These are phyloP conservation scores for Parelbella ahira DNA, from an alignment of 2,888 invertebrate genomes.

Conservation along the genomic window DNA sequence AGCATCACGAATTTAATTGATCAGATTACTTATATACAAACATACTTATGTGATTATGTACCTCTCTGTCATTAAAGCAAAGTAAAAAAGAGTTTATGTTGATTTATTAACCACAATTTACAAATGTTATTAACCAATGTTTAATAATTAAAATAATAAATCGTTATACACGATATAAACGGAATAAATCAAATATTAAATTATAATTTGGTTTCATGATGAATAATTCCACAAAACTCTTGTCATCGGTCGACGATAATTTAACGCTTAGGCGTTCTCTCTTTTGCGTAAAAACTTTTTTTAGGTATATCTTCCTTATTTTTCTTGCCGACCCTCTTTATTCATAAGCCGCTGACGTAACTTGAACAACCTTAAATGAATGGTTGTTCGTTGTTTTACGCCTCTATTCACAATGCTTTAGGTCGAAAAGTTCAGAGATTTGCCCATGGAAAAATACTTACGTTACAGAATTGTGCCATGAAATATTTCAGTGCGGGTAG, in stretches of 20 bases:
- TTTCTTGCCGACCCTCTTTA: slow-evolving; percentile 68
- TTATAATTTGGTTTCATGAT: slow-evolving; percentile 35
- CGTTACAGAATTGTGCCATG: slow-evolving; percentile 2
- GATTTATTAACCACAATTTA: no score
- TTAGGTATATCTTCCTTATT: slow-evolving; percentile 68
- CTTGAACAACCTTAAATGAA: slow-evolving; percentile 76
- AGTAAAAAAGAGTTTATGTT: no score
- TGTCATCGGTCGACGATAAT: slow-evolving; percentile 69
- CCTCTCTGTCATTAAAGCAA: no score
- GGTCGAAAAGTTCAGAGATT: slow-evolving; percentile 71
- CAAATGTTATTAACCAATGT: no score
- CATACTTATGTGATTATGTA: no score
- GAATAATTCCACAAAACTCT: slow-evolving; percentile 61
- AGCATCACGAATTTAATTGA: no score
- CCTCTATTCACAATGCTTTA: slow-evolving; percentile 75
- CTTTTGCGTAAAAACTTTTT: slow-evolving; percentile 69
- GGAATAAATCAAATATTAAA: slow-evolving; percentile 31
- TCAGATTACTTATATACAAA: no score
- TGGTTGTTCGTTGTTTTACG: slow-evolving; percentile 80
- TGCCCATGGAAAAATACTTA: slow-evolving; percentile 41
- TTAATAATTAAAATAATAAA: no score
- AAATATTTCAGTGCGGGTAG: slow-evolving; percentile 5
- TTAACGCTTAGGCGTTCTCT: slow-evolving; percentile 65
- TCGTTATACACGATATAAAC: no score
- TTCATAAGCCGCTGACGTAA: slow-evolving; percentile 76